A percentile compares a stretch with the other conserved stretches of the same genome.
Evolutionary conservation across 2,888 invertebrate genomes (phyloP).

Genomic region (Biston stratarius): DNA sequence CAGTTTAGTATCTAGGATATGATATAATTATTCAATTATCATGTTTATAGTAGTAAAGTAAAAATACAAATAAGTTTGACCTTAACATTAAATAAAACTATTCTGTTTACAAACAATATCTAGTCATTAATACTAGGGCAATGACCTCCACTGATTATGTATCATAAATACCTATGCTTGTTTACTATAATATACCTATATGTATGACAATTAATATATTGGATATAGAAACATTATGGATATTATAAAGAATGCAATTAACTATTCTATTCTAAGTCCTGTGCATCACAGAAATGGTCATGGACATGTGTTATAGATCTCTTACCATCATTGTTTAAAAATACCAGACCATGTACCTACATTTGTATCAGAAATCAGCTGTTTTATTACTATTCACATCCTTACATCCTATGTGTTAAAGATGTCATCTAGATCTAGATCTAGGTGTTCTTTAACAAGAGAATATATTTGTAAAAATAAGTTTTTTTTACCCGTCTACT

Average conservation of each 20-base stretch:
- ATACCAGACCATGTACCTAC: background rate
- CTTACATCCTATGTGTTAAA: background rate
- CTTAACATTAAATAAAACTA: background rate
- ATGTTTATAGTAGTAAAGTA: background rate
- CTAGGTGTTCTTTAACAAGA: too few species aligned
- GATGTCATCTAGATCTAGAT: too few species aligned
- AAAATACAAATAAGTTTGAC: background rate
- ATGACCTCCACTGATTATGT: constrained; percentile 28
- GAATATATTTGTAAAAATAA: too few species aligned
- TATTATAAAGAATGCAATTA: too few species aligned
- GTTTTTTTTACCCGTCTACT: too few species aligned
- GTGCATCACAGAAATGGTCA: too few species aligned
- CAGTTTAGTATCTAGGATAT: background rate
- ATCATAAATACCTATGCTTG: constrained; percentile 18
- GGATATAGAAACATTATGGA: constrained; percentile 1
- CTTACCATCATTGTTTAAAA: background rate
- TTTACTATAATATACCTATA: constrained; percentile 2
- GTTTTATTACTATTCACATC: background rate
- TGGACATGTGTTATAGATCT: too few species aligned
- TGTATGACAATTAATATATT: background rate
- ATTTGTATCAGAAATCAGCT: background rate
- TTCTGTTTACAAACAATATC: constrained; percentile 6
- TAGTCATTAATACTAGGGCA: constrained; percentile 13
- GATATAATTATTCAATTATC: too few species aligned
- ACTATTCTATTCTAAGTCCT: too few species aligned